Conservation (phyloP, 2,113 vertebrate genomes). For the Antechinus stuartii region DNA sequence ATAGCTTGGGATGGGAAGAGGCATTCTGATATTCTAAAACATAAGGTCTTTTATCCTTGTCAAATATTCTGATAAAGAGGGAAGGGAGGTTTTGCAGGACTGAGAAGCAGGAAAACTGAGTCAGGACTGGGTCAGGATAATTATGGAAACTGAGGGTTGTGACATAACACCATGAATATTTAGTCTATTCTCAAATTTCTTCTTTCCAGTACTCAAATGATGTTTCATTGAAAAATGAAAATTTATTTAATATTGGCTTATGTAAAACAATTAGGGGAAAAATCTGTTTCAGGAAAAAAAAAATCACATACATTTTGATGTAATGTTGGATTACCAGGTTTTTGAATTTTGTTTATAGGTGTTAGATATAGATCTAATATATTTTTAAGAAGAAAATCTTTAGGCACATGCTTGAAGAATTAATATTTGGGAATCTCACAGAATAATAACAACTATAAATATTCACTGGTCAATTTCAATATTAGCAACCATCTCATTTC, state of each 20-base stretch:
- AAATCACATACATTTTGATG: background rate
- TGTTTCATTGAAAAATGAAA: conserved; percentile 18
- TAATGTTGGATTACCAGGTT: background rate
- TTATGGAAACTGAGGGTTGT: too few species aligned
- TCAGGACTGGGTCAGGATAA: too few species aligned
- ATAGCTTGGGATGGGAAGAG: too few species aligned
- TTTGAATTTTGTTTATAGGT: conserved; percentile 16
- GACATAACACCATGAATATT: background rate
- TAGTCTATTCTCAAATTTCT: conserved; percentile 11
- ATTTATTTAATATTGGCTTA: conserved; percentile 50
- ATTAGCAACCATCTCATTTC: conserved; percentile 22
- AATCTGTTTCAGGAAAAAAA: conserved; percentile 13
- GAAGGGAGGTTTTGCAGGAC: too few species aligned
- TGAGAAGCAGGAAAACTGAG: too few species aligned
- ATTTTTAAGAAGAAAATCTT: background rate
- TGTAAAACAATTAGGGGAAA: conserved; percentile 6
- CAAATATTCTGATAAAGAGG: too few species aligned
- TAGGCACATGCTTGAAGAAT: background rate
- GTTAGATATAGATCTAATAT: background rate
- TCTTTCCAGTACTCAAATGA: background rate
- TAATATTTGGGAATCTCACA: conserved; percentile 13
- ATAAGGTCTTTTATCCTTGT: too few species aligned
- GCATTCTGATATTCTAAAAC: too few species aligned
- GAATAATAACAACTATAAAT: conserved; percentile 20
- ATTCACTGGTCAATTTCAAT: conserved; percentile 20